Conservation (phyloP, 2,797 vertebrate species). For the Rhinogobio ventralis region DNA sequence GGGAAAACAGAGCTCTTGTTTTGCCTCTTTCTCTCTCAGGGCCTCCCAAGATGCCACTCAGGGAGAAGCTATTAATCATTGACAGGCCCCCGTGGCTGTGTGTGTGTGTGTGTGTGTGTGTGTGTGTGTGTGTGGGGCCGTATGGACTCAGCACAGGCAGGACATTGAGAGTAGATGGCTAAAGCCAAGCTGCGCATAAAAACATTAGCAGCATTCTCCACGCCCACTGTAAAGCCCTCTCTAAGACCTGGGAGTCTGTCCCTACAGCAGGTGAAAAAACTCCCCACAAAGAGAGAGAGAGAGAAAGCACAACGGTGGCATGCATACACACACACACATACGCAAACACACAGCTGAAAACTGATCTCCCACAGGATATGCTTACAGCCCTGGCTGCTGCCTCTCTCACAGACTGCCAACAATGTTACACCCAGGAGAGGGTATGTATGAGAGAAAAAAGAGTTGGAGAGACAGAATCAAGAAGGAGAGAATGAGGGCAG, state of each 20-base stretch:
- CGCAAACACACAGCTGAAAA: constrained; percentile 61
- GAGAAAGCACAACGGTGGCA: constrained; percentile 51
- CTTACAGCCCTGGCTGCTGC: constrained; percentile 62
- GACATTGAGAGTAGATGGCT: constrained; percentile 49
- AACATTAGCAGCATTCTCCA: constrained; percentile 53
- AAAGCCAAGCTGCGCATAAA: constrained; percentile 37
- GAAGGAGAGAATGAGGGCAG: constrained; percentile 37
- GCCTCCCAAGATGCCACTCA: constrained; percentile 64
- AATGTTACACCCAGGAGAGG: constrained; percentile 63
- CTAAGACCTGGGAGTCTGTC: constrained; percentile 49
- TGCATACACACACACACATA: constrained; percentile 49
- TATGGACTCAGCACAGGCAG: constrained; percentile 23
- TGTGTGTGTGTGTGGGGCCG: constrained; percentile 13
- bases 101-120: constrained; percentile 27
- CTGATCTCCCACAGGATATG: constrained; percentile 62
- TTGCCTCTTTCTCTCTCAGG: constrained; percentile 58
- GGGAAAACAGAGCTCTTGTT: constrained; percentile 55
- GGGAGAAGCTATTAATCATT: constrained; percentile 65
- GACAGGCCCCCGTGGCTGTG: constrained; percentile 59
- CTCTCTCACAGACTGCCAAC: constrained; percentile 62
- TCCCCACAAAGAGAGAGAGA: constrained; percentile 53
- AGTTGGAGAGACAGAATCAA: constrained; percentile 26
- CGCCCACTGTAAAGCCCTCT: constrained; percentile 39
- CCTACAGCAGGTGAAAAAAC: constrained; percentile 57
- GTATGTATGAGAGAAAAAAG: constrained; percentile 33